A percentile compares a stretch with the other conserved stretches of the same genome.
These are phyloP conservation scores for Gallinago stenura DNA, from an alignment of 2,797 vertebrate genomes.

Conservation along the genomic window DNA sequence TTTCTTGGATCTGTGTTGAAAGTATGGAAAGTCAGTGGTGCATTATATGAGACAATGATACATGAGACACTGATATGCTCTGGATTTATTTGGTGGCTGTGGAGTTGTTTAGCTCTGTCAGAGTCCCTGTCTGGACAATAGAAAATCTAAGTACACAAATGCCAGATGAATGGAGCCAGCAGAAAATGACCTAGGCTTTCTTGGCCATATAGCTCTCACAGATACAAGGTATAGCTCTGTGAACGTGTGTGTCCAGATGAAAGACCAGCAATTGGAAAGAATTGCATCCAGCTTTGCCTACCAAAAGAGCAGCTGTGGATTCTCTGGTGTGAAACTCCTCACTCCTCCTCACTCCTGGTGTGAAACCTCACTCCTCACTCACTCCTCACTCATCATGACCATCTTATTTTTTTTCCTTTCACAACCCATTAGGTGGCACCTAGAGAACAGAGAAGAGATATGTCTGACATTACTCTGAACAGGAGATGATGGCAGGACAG, in stretches of 20 bases:
- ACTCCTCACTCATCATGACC: too few relatives aligned
- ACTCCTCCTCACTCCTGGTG: neutral
- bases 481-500: neutral
- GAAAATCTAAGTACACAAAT: neutral
- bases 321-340: neutral
- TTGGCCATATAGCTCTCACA: neutral
- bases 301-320: neutral
- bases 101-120: neutral
- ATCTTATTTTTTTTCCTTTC: neutral
- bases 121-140: neutral
- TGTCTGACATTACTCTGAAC: neutral
- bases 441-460: neutral
- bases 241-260: neutral
- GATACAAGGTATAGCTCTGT: neutral
- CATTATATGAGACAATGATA: neutral
- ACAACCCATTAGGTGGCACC: neutral
- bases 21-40: neutral
- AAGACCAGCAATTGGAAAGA: neutral
- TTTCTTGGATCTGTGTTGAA: neutral
- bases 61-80: neutral
- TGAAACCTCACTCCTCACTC: neutral
- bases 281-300: neutral
- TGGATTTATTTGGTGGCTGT: neutral
- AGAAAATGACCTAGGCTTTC: neutral
- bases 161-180: neutral